These are phyloP conservation scores for Cotesia glomerata DNA, from an alignment of 1,140 invertebrate species.

Conservation along the genomic window DNA sequence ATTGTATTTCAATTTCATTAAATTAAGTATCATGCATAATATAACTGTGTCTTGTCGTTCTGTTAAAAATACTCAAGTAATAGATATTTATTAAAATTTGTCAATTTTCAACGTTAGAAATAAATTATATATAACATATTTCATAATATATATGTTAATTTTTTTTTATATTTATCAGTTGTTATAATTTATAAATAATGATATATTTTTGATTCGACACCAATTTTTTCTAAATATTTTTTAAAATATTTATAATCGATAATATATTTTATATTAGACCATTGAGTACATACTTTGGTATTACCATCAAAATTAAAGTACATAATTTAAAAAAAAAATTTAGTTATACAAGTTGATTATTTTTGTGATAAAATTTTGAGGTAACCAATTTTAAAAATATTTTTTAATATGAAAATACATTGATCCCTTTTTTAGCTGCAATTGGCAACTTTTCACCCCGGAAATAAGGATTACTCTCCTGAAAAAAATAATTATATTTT, in stretches of 20 bases:
- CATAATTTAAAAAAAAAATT: too few relatives aligned
- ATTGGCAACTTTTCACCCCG: slow-evolving; percentile 82
- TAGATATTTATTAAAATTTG: slow-evolving; percentile 11
- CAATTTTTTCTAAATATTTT: background rate
- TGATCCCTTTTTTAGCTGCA: slow-evolving; percentile 85
- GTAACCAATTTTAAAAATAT: background rate
- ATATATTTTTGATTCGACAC: too few relatives aligned
- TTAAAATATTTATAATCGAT: background rate
- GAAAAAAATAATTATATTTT: slow-evolving; percentile 44
- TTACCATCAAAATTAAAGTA: background rate
- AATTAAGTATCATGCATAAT: too few relatives aligned
- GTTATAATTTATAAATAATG: too few relatives aligned
- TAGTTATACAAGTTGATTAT: too few relatives aligned
- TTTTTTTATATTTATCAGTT: background rate
- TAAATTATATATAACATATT: slow-evolving; percentile 3
- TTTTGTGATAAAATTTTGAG: background rate
- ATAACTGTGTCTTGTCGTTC: background rate
- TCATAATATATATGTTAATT: background rate
- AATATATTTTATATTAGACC: slow-evolving; percentile 5
- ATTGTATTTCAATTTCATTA: too few relatives aligned
- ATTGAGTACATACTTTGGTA: background rate
- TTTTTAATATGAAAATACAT: slow-evolving; percentile 60
- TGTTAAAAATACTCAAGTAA: background rate
- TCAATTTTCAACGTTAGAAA: slow-evolving; percentile 14
- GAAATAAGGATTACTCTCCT: slow-evolving; percentile 79